These are phyloP conservation scores for Pecten maximus DNA, from an alignment of 2,888 invertebrate species.

Conservation along the genomic window DNA sequence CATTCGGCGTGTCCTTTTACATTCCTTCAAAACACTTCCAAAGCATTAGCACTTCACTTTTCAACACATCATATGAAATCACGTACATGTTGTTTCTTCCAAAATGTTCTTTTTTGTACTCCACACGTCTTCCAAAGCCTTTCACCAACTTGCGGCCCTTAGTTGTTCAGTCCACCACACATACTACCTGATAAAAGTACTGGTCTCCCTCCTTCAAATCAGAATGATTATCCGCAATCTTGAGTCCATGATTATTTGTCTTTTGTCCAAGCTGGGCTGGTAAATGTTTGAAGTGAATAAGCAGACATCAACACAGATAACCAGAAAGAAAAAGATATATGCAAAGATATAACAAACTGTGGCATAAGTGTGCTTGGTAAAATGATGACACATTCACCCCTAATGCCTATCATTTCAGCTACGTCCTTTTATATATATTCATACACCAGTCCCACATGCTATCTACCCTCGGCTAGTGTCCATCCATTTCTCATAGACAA, in stretches of 20 bases:
- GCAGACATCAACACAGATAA: conserved; percentile 26
- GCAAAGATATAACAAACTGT: conserved; percentile 14
- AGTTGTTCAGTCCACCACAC: conserved; percentile 32
- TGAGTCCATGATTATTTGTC: neutral
- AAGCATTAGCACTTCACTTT: conserved; percentile 19
- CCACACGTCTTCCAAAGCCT: conserved; percentile 20
- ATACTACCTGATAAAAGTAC: conserved; percentile 26
- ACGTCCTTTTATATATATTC: conserved; percentile 1
- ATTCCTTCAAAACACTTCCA: conserved; percentile 26
- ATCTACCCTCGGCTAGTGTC: neutral
- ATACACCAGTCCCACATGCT: conserved; percentile 13
- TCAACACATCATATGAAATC: conserved; percentile 14
- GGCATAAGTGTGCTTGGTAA: conserved; percentile 20
- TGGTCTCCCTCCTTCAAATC: neutral
- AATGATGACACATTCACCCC: neutral
- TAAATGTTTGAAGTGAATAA: conserved; percentile 28
- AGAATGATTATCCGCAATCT: neutral
- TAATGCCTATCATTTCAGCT: conserved; percentile 13
- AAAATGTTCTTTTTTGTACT: conserved; percentile 25
- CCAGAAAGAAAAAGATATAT: conserved; percentile 26
- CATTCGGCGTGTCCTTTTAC: conserved; percentile 35
- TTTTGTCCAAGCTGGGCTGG: conserved; percentile 17
- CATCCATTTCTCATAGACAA: conserved; percentile 32
- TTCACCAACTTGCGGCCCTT: conserved; percentile 33
- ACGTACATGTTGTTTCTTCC: conserved; percentile 24